phyloP scores from a whole-genome alignment of 2,888 invertebrate species.

The Tryphoninae sp. region DNA sequence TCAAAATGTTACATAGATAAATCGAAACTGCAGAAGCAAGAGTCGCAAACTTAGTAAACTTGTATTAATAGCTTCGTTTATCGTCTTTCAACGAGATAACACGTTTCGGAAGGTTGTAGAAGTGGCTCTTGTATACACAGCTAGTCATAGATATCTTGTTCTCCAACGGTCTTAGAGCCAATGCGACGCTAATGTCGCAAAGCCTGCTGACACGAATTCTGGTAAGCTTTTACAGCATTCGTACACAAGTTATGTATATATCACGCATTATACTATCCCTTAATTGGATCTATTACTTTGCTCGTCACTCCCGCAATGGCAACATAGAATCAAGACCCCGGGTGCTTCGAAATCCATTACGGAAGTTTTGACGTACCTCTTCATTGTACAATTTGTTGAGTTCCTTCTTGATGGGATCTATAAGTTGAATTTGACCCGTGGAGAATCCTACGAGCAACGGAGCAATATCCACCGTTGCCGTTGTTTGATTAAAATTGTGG shows the following conservation, averaged over 20 bases:
- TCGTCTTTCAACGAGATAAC: slow-evolving; percentile 70
- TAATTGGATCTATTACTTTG: slow-evolving; percentile 40
- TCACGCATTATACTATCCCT: neutral
- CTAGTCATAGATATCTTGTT: slow-evolving; percentile 47
- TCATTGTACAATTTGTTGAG: slow-evolving; percentile 98
- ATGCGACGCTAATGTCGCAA: neutral
- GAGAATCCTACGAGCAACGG: slow-evolving; percentile 98
- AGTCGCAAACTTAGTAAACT: neutral
- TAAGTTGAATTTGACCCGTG: slow-evolving; percentile 98
- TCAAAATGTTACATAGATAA: too few species aligned
- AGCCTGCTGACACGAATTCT: slow-evolving; percentile 23
- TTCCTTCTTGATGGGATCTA: slow-evolving; percentile 98
- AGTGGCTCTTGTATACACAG: slow-evolving; percentile 58
- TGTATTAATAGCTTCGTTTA: slow-evolving; percentile 66
- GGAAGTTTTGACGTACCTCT: slow-evolving; percentile 87
- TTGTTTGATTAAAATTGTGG: slow-evolving; percentile 97
- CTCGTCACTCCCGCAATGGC: neutral
- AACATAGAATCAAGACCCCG: slow-evolving; percentile 17
- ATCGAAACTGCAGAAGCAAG: too few species aligned
- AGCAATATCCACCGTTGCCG: slow-evolving; percentile 91
- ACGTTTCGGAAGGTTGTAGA: slow-evolving; percentile 56
- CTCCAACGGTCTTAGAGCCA: neutral
- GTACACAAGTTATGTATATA: too few species aligned
- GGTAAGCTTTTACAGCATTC: slow-evolving; percentile 1
- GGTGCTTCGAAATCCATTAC: neutral